Evolutionary conservation across 2,797 vertebrate species (phyloP).

Genomic region (Poecilia velifera): DNA sequence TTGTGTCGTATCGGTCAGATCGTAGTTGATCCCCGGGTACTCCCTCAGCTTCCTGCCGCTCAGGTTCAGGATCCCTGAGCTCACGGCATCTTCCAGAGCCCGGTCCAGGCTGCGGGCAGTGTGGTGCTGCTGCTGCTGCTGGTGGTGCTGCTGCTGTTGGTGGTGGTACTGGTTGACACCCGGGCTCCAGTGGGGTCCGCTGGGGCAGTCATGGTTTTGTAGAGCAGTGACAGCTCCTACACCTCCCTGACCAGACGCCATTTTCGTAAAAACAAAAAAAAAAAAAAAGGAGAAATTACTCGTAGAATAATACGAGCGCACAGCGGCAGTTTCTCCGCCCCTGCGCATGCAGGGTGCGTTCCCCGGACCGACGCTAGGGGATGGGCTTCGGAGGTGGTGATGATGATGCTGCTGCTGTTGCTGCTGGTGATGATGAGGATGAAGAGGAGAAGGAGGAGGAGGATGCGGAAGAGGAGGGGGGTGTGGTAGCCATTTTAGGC

Average conservation of each 20-base stretch:
- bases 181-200: conserved; percentile 87
- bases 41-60: conserved; percentile 95
- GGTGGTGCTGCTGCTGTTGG: conserved; percentile 84
- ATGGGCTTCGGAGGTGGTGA: conserved; percentile 63
- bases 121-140: conserved; percentile 85
- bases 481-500: conserved; percentile 76
- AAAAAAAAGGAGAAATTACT: conserved; percentile 69
- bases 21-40: conserved; percentile 89
- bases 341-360: conserved; percentile 66
- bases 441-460: conserved; percentile 15
- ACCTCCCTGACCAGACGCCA: conserved; percentile 95
- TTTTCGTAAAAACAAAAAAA: conserved; percentile 80
- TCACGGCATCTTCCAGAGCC: conserved; percentile 92
- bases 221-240: conserved; percentile 80
- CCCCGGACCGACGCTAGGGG: conserved; percentile 66
- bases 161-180: conserved; percentile 82
- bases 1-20: conserved; percentile 94
- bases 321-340: conserved; percentile 79
- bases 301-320: conserved; percentile 83
- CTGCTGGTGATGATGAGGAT: conserved; percentile 20
- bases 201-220: conserved; percentile 82
- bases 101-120: conserved; percentile 92
- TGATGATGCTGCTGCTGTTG: conserved; percentile 29
- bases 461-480: conserved; percentile 36
- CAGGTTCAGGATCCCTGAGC: conserved; percentile 91